These are phyloP conservation scores for Thunnus thynnus DNA, from an alignment of 2,113 vertebrate genomes.

Conservation along the genomic window DNA sequence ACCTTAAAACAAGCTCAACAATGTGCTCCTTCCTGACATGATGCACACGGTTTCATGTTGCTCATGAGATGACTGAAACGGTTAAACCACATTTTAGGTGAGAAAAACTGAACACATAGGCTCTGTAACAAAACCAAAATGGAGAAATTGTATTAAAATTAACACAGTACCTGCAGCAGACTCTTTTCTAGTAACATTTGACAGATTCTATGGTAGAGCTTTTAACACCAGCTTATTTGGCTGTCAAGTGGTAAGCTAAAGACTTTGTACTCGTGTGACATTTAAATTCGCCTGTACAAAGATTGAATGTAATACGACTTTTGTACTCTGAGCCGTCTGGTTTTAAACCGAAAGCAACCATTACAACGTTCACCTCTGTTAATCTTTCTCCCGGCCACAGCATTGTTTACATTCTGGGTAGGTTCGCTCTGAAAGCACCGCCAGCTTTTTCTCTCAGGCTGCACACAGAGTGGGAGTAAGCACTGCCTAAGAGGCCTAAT, in stretches of 20 bases:
- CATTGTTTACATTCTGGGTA: constrained; percentile 57
- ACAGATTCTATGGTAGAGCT: constrained; percentile 45
- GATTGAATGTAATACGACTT: constrained; percentile 47
- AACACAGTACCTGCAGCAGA: constrained; percentile 17
- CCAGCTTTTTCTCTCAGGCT: constrained; percentile 15
- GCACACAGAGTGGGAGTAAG: not conserved
- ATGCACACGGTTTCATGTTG: not conserved
- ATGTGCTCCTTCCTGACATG: not conserved
- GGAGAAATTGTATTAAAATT: not conserved
- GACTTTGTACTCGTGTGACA: constrained; percentile 54
- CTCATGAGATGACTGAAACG: no score
- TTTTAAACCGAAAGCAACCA: constrained; percentile 49
- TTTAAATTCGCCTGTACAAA: constrained; percentile 52
- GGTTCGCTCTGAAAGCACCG: constrained; percentile 13
- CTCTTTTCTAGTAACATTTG: constrained; percentile 31
- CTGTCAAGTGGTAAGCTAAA: constrained; percentile 50
- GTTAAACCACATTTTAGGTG: not conserved
- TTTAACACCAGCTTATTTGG: constrained; percentile 53
- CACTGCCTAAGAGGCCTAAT: not conserved
- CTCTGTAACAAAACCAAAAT: not conserved
- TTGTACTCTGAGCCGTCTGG: constrained; percentile 35
- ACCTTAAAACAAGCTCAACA: not conserved
- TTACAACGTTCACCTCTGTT: constrained; percentile 43
- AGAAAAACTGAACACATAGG: no score
- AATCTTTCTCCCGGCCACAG: constrained; percentile 33